A percentile compares a stretch with the other conserved stretches of the same genome.
Conservation (phyloP, 2,888 invertebrate species). For the Diadromus collaris region DNA sequence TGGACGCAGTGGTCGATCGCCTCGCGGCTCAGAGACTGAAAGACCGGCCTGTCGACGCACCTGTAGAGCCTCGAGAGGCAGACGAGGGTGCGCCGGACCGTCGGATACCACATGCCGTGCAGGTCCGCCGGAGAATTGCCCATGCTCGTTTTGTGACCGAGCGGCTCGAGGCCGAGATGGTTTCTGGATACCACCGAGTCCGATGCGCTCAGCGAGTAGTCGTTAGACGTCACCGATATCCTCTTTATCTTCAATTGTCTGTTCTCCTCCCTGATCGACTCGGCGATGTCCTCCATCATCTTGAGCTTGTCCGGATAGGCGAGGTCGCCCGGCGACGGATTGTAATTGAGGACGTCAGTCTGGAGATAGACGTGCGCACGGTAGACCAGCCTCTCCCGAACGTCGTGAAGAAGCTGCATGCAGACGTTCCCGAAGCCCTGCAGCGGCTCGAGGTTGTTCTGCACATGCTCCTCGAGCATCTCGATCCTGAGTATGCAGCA, state of each 20-base stretch:
- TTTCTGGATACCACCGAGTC: constrained; percentile 36
- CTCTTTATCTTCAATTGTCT: constrained; percentile 74
- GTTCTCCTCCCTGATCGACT: constrained; percentile 76
- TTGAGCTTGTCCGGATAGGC: constrained; percentile 98
- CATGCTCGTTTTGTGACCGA: constrained; percentile 74
- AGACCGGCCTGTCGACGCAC: constrained; percentile 96
- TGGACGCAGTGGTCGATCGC: constrained; percentile 95
- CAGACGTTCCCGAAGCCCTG: constrained; percentile 89
- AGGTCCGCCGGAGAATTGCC: constrained; percentile 94
- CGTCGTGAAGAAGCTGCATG: constrained; percentile 93
- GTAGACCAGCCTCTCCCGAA: constrained; percentile 97
- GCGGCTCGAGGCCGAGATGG: constrained; percentile 71
- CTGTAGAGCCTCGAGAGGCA: constrained; percentile 96
- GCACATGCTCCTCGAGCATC: constrained; percentile 95
- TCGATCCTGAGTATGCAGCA: constrained; percentile 96
- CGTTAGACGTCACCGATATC: constrained; percentile 75
- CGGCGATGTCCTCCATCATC: constrained; percentile 94
- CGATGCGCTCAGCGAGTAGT: constrained; percentile 58
- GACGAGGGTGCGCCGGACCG: constrained; percentile 95
- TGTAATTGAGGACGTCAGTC: constrained; percentile 93
- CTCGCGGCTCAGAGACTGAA: constrained; percentile 98
- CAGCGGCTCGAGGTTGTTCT: constrained; percentile 88
- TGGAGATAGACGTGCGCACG: constrained; percentile 96
- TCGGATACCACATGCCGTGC: constrained; percentile 99
- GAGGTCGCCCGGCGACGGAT: constrained; percentile 96